These are phyloP conservation scores for Anthophora plumipes DNA, from an alignment of 2,888 invertebrate species.

Conservation along the genomic window DNA sequence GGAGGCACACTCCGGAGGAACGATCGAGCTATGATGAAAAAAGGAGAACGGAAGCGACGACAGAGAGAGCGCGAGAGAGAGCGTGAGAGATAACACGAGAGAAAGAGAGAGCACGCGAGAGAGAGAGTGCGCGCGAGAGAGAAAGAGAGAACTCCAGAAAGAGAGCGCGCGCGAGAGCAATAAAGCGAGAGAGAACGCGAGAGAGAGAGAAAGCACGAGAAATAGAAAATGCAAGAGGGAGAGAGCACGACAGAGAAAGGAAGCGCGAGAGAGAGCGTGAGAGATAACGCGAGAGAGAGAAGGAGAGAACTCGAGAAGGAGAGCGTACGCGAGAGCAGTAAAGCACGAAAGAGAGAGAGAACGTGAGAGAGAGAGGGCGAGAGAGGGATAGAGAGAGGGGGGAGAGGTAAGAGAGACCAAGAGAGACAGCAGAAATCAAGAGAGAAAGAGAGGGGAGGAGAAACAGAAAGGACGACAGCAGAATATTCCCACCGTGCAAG, in stretches of 20 bases:
- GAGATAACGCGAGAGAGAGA: too few species aligned
- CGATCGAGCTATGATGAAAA: background rate
- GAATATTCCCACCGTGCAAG: slow-evolving; percentile 71
- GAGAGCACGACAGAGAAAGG: too few species aligned
- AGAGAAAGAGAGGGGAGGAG: background rate
- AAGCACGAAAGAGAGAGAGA: too few species aligned
- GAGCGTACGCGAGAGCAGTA: too few species aligned
- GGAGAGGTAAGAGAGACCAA: background rate
- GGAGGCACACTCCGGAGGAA: slow-evolving; percentile 24
- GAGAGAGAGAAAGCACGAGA: background rate
- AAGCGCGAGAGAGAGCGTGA: too few species aligned
- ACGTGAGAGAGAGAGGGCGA: background rate
- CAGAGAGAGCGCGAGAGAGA: background rate
- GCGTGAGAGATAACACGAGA: background rate
- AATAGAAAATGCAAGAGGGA: background rate
- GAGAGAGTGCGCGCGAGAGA: too few species aligned
- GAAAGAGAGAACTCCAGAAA: too few species aligned
- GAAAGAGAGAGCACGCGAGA: too few species aligned
- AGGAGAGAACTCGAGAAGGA: too few species aligned
- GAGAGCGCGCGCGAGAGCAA: background rate
- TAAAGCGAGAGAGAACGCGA: background rate
- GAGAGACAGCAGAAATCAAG: background rate
- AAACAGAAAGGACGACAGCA: slow-evolving; percentile 36
- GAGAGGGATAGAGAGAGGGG: background rate
- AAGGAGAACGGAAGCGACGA: too few species aligned